Evolutionary conservation across 2,888 invertebrate genomes (phyloP).

Genomic region (Muscina levida): DNA sequence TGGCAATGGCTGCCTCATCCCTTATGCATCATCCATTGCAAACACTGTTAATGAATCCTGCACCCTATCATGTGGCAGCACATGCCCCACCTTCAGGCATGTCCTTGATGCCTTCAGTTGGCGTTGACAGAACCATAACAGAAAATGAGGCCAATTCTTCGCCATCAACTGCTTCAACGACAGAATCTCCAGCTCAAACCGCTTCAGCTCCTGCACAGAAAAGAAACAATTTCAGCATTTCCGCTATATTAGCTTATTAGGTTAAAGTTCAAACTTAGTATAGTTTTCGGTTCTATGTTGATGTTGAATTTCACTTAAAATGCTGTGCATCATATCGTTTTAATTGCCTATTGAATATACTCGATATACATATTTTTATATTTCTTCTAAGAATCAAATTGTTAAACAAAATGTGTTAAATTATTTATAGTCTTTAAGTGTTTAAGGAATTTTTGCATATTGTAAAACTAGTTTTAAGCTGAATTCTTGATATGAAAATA

Average conservation of each 20-base stretch:
- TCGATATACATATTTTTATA: too few relatives aligned
- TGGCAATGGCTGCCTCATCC: constrained; percentile 67
- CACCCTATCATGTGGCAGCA: constrained; percentile 6
- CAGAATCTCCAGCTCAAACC: constrained; percentile 39
- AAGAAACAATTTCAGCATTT: constrained; percentile 79
- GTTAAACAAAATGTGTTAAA: constrained; percentile 66
- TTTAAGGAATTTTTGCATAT: constrained; percentile 20
- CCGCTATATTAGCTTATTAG: constrained; percentile 77
- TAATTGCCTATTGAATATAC: too few relatives aligned
- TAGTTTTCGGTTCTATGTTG: constrained; percentile 4
- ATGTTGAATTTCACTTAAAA: constrained; percentile 46
- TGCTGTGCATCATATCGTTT: constrained; percentile 64
- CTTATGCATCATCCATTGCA: constrained; percentile 69
- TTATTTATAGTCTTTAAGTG: constrained; percentile 34
- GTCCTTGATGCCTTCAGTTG: neutral
- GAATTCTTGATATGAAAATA: too few relatives aligned
- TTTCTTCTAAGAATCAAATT: constrained; percentile 61
- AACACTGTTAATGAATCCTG: constrained; percentile 43
- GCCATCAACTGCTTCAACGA: neutral
- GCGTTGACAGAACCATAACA: too few relatives aligned
- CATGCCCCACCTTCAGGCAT: constrained; percentile 1
- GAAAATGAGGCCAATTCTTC: too few relatives aligned
- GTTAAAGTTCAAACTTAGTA: constrained; percentile 2
- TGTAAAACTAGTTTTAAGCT: constrained; percentile 16
- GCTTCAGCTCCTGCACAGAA: constrained; percentile 68